Percentiles rank a stretch among this genome's conserved stretches.
Evolutionary conservation across 2,113 vertebrate species (phyloP).

Genomic region (Panthera uncia): DNA sequence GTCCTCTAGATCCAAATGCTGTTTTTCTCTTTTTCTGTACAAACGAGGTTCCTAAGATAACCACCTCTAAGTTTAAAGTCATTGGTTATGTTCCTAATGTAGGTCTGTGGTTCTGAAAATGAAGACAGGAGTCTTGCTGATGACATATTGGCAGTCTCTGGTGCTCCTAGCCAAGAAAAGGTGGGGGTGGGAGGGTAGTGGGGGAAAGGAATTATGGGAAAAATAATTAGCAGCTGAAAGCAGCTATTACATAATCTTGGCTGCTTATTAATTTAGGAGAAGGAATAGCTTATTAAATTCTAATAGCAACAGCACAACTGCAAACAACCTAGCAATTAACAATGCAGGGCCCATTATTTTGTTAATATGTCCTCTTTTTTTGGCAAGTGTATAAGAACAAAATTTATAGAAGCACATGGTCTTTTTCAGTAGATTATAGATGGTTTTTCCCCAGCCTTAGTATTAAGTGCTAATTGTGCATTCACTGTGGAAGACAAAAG

Average conservation of each 20-base stretch:
- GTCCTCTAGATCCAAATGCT: slow-evolving; percentile 21
- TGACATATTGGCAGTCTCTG: slow-evolving; percentile 61
- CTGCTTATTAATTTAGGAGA: slow-evolving; percentile 77
- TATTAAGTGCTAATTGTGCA: slow-evolving; percentile 82
- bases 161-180: slow-evolving; percentile 42
- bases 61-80: slow-evolving; percentile 51
- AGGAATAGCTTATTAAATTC: slow-evolving; percentile 74
- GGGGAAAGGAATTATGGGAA: slow-evolving; percentile 77
- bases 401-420: slow-evolving; percentile 68
- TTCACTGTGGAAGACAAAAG: slow-evolving; percentile 81
- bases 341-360: slow-evolving; percentile 67
- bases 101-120: slow-evolving; percentile 56
- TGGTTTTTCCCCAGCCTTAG: slow-evolving; percentile 77
- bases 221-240: slow-evolving; percentile 77
- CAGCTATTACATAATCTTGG: slow-evolving; percentile 76
- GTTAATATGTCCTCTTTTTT: slow-evolving; percentile 69
- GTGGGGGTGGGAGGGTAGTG: not conserved
- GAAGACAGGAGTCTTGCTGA: slow-evolving; percentile 36
- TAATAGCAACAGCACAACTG: slow-evolving; percentile 66
- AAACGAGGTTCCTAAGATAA: slow-evolving; percentile 47
- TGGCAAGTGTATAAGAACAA: slow-evolving; percentile 69
- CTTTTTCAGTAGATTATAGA: slow-evolving; percentile 75
- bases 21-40: slow-evolving; percentile 41
- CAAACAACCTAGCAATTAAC: slow-evolving; percentile 76
- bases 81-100: slow-evolving; percentile 49